phyloP scores from a whole-genome alignment of 2,888 invertebrate species.

The Apodemia hepburni region DNA sequence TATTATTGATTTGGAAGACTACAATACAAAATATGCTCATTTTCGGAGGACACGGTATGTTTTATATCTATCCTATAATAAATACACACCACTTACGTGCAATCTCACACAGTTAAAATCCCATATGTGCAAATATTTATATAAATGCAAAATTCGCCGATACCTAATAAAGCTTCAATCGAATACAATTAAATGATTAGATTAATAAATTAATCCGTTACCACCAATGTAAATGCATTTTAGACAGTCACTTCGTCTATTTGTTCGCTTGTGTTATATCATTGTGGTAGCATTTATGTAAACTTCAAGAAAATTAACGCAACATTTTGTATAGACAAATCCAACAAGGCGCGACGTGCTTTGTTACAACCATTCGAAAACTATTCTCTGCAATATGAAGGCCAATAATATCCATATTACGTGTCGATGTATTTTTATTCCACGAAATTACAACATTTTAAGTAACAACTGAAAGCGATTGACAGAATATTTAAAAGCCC shows the following conservation, averaged over 20 bases:
- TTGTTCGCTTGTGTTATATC: constrained; percentile 38
- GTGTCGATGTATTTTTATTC: no score
- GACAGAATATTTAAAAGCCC: no score
- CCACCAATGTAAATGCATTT: constrained; percentile 68
- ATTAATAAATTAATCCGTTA: constrained; percentile 55
- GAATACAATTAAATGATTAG: constrained; percentile 44
- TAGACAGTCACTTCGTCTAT: constrained; percentile 53
- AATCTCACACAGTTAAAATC: constrained; percentile 7
- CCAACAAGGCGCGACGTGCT: no score
- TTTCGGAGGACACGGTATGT: background rate
- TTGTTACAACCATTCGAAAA: no score
- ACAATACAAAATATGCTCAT: constrained; percentile 4
- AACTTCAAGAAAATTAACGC: background rate
- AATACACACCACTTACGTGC: background rate
- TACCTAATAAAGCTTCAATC: constrained; percentile 59
- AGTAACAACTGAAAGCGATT: no score
- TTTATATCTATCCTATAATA: background rate
- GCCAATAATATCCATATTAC: no score
- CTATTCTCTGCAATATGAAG: no score
- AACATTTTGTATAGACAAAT: no score
- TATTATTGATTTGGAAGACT: constrained; percentile 11
- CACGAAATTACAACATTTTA: no score
- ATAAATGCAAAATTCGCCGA: constrained; percentile 23
- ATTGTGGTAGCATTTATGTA: constrained; percentile 62
- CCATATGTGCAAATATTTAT: constrained; percentile 1